Percentiles rank a stretch among this genome's conserved stretches.
Conservation (phyloP, 1,140 invertebrate genomes). For the Ridgeia piscesae region DNA sequence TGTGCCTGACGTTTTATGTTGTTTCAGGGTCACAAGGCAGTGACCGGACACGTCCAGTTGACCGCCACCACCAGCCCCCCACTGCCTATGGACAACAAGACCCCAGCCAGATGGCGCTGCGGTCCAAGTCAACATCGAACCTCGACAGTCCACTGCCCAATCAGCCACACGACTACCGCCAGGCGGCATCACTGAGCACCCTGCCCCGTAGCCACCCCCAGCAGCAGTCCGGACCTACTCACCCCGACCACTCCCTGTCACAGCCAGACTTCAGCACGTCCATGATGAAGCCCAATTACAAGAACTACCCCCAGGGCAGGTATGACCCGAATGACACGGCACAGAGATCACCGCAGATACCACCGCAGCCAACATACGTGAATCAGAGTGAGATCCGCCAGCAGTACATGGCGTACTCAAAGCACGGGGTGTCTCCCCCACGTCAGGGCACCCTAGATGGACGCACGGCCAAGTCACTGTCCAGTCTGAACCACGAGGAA, state of each 20-base stretch:
- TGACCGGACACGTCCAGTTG: neutral
- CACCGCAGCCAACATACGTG: neutral
- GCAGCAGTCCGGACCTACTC: constrained; percentile 18
- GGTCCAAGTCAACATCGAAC: constrained; percentile 29
- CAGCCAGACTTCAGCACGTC: constrained; percentile 8
- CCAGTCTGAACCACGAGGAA: neutral
- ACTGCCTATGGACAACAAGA: constrained; percentile 16
- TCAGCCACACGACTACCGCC: constrained; percentile 2
- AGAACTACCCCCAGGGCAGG: constrained; percentile 9
- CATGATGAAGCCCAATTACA: neutral
- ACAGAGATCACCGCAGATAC: neutral
- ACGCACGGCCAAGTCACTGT: neutral
- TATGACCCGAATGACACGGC: neutral
- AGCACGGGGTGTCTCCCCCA: neutral
- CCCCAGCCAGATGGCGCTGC: neutral
- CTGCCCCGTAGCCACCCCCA: constrained; percentile 33
- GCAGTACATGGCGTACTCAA: neutral
- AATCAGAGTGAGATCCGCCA: neutral
- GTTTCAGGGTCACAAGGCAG: neutral
- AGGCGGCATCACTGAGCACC: constrained; percentile 38
- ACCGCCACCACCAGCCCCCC: neutral
- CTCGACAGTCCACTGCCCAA: neutral
- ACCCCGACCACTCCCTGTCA: constrained; percentile 9
- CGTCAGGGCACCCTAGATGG: neutral
- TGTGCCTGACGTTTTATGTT: neutral